Evolutionary conservation across 2,888 invertebrate genomes (phyloP), one percentile per base, ranked within the genome.

Genomic region (Alcis repandata): DNA sequence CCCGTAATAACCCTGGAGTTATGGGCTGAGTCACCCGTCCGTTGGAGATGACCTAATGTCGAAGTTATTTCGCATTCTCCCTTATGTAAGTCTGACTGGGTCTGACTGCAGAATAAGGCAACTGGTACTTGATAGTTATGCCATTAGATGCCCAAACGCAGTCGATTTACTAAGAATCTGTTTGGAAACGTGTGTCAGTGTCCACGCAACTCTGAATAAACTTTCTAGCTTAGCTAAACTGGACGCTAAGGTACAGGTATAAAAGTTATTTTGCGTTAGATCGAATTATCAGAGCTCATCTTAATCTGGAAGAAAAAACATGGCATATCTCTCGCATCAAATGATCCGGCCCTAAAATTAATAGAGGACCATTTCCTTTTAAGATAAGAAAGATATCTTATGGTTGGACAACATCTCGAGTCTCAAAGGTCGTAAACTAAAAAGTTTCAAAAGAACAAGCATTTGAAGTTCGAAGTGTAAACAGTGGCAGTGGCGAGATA

Each of bases 1-100:
- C 51, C 22, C 22, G 56, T 38, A 46, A 60, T 59, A 45, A 40
- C 40, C 17, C 49, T 27, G 45, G 66, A 67, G 65, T 68, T 52
- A 51, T 57, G 68, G 67, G 52, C 60, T 59, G 59, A 63, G 52
- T 58, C 63, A 33, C 46, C 17, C 49, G 48, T 36, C 19, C 17
- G 33, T 20, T 3, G 20, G 52, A 48, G 63, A 68, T 72, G 71
- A 72, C 70, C 68, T 72, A 70, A 70, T 53, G 70, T 40, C 56
- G 15, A 52, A 68, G 64, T 56, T 66, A 71, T 71, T 68, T 66
- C 57, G 38, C 52, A 49, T 32, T 48, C 15, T 6, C 32, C 64
- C 53, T 65, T 64, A 62, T 40, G 56, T 52, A 65, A 65, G 38
- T 9, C 13, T 3, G 6, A 6, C 27, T 27, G 27, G 27, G 27